Evolutionary conservation across 1,140 invertebrate genomes (phyloP).

Genomic region (Panagrolaimus sp.): DNA sequence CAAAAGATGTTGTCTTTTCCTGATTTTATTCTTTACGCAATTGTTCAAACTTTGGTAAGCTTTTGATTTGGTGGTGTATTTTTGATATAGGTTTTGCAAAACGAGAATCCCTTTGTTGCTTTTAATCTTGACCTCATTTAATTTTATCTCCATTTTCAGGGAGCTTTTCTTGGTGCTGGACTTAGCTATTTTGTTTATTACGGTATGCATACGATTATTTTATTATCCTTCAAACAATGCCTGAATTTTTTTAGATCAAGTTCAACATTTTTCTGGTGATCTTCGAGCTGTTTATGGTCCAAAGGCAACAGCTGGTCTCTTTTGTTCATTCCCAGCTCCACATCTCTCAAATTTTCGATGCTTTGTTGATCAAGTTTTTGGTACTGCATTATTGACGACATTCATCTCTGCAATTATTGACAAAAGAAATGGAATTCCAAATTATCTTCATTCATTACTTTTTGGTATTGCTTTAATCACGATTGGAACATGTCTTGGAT

Average conservation of each 20-base stretch:
- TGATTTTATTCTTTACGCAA: conserved; percentile 59
- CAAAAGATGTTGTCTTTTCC: conserved; percentile 57
- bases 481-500: conserved; percentile 64
- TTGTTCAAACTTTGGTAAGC: conserved; percentile 60
- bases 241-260: conserved; percentile 44
- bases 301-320: conserved; percentile 65
- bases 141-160: conserved; percentile 63
- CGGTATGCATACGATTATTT: conserved; percentile 57
- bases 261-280: conserved; percentile 60
- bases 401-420: conserved; percentile 65
- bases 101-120: too few relatives aligned
- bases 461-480: conserved; percentile 64
- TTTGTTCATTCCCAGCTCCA: conserved; percentile 65
- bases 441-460: conserved; percentile 61
- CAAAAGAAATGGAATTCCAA: conserved; percentile 62
- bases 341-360: conserved; percentile 61
- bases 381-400: conserved; percentile 65
- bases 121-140: too few relatives aligned
- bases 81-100: too few relatives aligned
- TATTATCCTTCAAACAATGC: too few relatives aligned
- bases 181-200: conserved; percentile 60
- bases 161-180: conserved; percentile 60
- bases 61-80: too few relatives aligned
- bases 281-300: conserved; percentile 54
- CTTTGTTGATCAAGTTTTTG: conserved; percentile 64